Conservation (phyloP, 2,797 vertebrate species). For the Meda fulgida region DNA sequence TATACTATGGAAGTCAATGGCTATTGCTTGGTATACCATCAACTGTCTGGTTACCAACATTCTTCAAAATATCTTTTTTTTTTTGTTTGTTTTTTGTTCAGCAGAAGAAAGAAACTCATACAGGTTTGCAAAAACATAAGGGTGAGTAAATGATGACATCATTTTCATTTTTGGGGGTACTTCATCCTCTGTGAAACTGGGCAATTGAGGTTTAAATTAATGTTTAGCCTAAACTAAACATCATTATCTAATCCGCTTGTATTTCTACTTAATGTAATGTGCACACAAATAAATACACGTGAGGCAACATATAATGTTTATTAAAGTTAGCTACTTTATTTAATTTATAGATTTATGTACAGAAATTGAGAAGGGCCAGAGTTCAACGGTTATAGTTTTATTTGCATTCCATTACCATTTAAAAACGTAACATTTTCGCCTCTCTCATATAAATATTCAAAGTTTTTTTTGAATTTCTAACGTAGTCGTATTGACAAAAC, state of each 20-base stretch:
- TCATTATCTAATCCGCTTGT: background rate
- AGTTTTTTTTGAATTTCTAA: background rate
- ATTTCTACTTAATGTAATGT: background rate
- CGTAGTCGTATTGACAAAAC: background rate
- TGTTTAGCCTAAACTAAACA: background rate
- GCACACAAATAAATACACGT: background rate
- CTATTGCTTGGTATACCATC: no score
- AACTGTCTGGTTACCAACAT: background rate
- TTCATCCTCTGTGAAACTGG: background rate
- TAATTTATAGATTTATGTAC: background rate
- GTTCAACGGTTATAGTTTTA: background rate
- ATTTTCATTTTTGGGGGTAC: background rate
- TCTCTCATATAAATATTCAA: background rate
- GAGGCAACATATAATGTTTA: background rate
- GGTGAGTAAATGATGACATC: background rate
- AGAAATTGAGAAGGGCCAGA: background rate
- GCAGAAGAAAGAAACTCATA: background rate
- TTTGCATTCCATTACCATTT: background rate
- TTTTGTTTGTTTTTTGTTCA: background rate
- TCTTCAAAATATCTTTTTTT: background rate
- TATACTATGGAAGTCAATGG: background rate
- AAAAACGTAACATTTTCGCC: background rate
- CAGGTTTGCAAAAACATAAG: background rate
- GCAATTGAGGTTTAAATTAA: background rate
- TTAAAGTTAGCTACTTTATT: background rate